Evolutionary conservation across 2,888 invertebrate genomes (phyloP).

Genomic region (Brenthis daphne): DNA sequence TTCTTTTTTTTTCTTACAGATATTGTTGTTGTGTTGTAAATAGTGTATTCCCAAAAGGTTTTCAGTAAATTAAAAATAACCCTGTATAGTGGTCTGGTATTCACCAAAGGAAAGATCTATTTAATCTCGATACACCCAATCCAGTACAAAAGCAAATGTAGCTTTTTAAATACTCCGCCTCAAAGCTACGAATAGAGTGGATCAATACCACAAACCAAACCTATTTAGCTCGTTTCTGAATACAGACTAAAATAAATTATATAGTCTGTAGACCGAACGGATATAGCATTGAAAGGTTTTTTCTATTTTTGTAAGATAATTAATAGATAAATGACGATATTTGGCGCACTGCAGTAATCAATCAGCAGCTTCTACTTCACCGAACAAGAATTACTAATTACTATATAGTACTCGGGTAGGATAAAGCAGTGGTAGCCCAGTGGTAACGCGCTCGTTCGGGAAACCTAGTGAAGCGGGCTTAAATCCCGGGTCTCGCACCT

Average conservation of each 20-base stretch:
- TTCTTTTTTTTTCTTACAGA: no score
- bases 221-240: slow-evolving; percentile 28
- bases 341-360: background rate
- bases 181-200: slow-evolving; percentile 32
- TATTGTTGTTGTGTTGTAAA: no score
- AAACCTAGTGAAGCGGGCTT: no score
- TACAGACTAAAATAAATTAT: slow-evolving; percentile 26
- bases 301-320: background rate
- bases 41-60: no score
- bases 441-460: no score
- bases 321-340: background rate
- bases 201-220: slow-evolving; percentile 37
- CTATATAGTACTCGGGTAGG: no score
- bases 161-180: slow-evolving; percentile 26
- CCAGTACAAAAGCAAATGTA: slow-evolving; percentile 22
- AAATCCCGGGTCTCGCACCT: no score
- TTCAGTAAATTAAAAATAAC: no score
- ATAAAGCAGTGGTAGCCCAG: no score
- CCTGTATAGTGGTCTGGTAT: background rate
- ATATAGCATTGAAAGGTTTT: slow-evolving; percentile 2
- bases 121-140: slow-evolving; percentile 27
- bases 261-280: slow-evolving; percentile 4
- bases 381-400: no score
- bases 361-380: no score
- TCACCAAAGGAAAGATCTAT: slow-evolving; percentile 13